Evolutionary conservation across 2,113 vertebrate species (phyloP), one percentile per base, ranked within the genome.

Genomic region (Forbesichthys papilliferus): DNA sequence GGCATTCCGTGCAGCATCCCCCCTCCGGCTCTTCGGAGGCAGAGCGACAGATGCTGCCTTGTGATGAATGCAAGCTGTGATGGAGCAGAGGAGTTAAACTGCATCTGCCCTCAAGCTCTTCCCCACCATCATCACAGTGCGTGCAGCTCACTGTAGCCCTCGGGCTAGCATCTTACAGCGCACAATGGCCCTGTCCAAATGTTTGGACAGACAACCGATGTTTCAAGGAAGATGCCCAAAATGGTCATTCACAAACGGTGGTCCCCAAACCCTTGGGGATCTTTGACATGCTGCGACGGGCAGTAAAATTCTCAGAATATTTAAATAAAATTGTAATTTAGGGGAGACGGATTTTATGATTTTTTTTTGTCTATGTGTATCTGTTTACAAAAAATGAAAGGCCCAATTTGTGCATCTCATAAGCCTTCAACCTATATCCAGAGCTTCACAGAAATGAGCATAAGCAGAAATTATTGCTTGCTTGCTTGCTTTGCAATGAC

Each of bases 21-120:
- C 57, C 68, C 61, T 48, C 64, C 18, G 12, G 14, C 57, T 62
- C 75, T 78, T 71, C 36, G 48, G 70, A 66, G 84, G 66, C 71
- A 67, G 49, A 60, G 59, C 73, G 64, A 74, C 66, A 86, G 79
- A 83, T 68, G 34, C 71, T 54, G 63, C 57, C 68, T 77, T 66
- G 62, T 84, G 82, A 88, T 85, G 67, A 82, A 87, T 90, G 80
- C 67, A 69, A 67, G 68, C 66, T 16, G 20, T 74, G 80, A 84
- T 71, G 67, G 81, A 80, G 76, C 80, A 67, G 55, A 27, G 64
- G 75, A 80, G 75, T 81, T 74, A 83, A 79, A 73, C 66, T 64
- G 55, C 61, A 71, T 73, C 65, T 71, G 74, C 80, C 67, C 69
- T 75, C 14, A 11, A 79, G 74, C 64, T 63, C 75, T 74, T 66